Conservation (phyloP, 37 sponge, comb jelly and placozoan species). For the Aphrocallistes beatrix region DNA sequence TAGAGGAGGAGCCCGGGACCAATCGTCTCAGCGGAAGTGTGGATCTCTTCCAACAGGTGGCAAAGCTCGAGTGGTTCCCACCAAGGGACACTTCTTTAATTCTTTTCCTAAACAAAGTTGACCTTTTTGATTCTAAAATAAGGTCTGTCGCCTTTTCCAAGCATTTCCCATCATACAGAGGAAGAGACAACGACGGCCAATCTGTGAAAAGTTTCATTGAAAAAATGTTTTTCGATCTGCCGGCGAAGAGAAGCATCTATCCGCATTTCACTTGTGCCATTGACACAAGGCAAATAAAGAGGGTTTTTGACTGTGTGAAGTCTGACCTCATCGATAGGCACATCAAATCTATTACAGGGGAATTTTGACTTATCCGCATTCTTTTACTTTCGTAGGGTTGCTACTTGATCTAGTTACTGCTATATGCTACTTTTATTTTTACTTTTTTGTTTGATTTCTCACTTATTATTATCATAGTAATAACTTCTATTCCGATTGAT, state of each 20-base stretch:
- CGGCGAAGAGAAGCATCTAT: not conserved
- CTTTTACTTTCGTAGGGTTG: too few species aligned
- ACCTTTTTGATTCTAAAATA: not conserved
- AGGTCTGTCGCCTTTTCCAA: not conserved
- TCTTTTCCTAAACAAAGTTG: not conserved
- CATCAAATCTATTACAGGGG: not conserved
- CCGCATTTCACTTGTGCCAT: not conserved
- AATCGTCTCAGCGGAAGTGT: not conserved
- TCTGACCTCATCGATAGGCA: not conserved
- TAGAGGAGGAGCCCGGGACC: not conserved
- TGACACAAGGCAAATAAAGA: not conserved
- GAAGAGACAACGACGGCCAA: not conserved
- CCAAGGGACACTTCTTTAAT: not conserved
- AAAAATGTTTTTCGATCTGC: not conserved
- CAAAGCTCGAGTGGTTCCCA: constrained; percentile 6
- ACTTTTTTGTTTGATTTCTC: not conserved
- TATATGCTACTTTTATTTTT: not conserved
- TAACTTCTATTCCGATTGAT: too few species aligned
- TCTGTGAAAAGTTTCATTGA: not conserved
- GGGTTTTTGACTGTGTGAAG: not conserved
- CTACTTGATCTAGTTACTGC: not conserved
- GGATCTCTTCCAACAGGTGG: not conserved
- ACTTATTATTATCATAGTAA: too few species aligned
- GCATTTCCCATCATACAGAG: not conserved
- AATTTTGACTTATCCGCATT: not conserved